Evolutionary conservation across 2,888 invertebrate species (phyloP), one percentile per base, ranked within the genome.

Genomic region (Hyppa rectilinea): DNA sequence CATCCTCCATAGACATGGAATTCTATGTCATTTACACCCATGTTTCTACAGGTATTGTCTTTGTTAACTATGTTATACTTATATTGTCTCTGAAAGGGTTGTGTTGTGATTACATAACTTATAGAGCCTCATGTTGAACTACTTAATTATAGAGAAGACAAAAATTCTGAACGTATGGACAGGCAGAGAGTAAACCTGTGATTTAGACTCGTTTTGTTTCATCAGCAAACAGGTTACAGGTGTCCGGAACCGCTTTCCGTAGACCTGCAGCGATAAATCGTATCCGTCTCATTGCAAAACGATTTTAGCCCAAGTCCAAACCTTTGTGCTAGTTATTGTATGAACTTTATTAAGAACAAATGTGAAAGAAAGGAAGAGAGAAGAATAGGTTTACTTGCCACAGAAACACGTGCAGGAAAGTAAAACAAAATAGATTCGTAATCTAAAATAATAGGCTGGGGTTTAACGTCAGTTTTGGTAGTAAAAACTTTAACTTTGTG

Each of bases 11-110:
- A 52, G 29, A 47, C 50, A 64, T 31, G 17, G 43, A 64, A 56
- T 29, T 61, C 20, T 50, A 52, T 61, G 47, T 62, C 10, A 52
- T 50, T 47, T 63, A 50, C n/a, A 56, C 9, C 10, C 23, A 56
- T 64, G 38, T 49, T 26, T 10, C 20, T 50, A 9, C 1, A 14
- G 26, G 10, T 36, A 38, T 45, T 66, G 12, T 59, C n/a, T 50
- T 40, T n/a, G 2, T 47, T 14, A n/a, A 26, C 9, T 40, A 10
- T 58, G 17, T 12, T 58, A 14, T 45, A 31, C 4, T 26, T 0
- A 9, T 23, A 23, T 66, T 40, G 23, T 20, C 29, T 2, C 0
- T 0, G 4, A 23, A 45, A 55, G 14, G n/a, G 3, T n/a, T 26
- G 0, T 52, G 12, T 34, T 70, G 14, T n/a, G 10, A 17, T 34